These are phyloP conservation scores for Gorilla gorilla DNA, from an alignment of 2,113 vertebrate species.

Conservation along the genomic window DNA sequence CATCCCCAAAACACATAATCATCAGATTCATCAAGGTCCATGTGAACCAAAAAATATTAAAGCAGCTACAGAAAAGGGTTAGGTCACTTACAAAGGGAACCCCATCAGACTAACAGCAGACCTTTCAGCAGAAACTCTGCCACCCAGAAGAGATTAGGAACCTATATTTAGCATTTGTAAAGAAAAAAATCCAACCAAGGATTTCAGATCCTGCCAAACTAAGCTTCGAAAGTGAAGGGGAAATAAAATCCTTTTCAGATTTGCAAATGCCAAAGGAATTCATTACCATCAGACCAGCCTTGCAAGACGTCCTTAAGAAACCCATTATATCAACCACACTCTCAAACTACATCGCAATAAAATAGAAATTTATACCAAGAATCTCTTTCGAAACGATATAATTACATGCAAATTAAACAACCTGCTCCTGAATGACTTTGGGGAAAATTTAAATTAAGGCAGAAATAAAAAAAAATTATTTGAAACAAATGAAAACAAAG, in stretches of 20 bases:
- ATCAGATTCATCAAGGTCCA: neutral
- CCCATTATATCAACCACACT: neutral
- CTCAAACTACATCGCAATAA: neutral
- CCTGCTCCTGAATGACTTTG: neutral
- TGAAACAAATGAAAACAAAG: neutral
- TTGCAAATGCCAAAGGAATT: neutral
- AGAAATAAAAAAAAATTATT: neutral
- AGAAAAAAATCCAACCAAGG: neutral
- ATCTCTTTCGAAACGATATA: neutral
- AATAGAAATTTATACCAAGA: neutral
- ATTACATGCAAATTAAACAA: neutral
- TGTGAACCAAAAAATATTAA: neutral
- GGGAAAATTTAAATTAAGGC: neutral
- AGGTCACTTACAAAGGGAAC: neutral
- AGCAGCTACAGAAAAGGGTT: neutral
- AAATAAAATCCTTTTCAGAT: no score
- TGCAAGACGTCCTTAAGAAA: neutral
- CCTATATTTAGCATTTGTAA: neutral
- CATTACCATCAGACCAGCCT: neutral
- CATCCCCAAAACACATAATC: neutral
- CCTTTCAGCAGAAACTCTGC: neutral
- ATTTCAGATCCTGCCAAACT: neutral
- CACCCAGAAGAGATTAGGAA: neutral
- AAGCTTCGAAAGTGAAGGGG: neutral
- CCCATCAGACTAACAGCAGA: neutral